Evolutionary conservation across 2,888 invertebrate genomes (phyloP).

Genomic region (Drosophila rellima): DNA sequence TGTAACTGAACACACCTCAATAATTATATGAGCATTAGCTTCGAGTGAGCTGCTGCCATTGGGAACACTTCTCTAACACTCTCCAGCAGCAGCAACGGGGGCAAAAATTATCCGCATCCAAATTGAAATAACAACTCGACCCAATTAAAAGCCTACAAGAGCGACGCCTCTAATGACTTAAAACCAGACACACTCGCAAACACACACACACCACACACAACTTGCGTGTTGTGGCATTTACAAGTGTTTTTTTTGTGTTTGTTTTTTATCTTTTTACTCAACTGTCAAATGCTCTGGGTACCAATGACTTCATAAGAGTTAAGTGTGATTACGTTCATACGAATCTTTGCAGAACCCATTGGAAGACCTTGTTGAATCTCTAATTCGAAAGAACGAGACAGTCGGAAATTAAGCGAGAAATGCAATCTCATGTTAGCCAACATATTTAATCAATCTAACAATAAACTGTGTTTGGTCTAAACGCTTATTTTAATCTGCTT

Average conservation of each 20-base stretch:
- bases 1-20: conserved; percentile 47
- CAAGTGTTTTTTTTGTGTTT: conserved; percentile 37
- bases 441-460: conserved; percentile 6
- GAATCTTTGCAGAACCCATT: conserved; percentile 11
- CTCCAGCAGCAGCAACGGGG: conserved; percentile 31
- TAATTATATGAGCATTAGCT: conserved; percentile 56
- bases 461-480: neutral
- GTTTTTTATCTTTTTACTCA: conserved; percentile 13
- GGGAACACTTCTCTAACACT: conserved; percentile 41
- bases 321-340: conserved; percentile 25
- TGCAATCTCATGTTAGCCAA: conserved; percentile 10
- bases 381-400: neutral
- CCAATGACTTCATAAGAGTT: conserved; percentile 51
- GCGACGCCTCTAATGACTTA: conserved; percentile 46
- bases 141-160: conserved; percentile 58
- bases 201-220: conserved; percentile 3
- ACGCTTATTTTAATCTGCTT: neutral
- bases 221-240: conserved; percentile 42
- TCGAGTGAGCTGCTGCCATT: conserved; percentile 16
- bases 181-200: conserved; percentile 27
- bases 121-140: conserved; percentile 67
- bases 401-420: conserved; percentile 5
- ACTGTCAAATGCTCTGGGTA: conserved; percentile 29
- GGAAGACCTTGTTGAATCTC: conserved; percentile 9
- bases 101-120: conserved; percentile 39